A percentile compares a stretch with the other conserved stretches of the same genome.
These are phyloP conservation scores for Leptonema lineaticorne DNA, from an alignment of 1,140 invertebrate species.

Conservation along the genomic window DNA sequence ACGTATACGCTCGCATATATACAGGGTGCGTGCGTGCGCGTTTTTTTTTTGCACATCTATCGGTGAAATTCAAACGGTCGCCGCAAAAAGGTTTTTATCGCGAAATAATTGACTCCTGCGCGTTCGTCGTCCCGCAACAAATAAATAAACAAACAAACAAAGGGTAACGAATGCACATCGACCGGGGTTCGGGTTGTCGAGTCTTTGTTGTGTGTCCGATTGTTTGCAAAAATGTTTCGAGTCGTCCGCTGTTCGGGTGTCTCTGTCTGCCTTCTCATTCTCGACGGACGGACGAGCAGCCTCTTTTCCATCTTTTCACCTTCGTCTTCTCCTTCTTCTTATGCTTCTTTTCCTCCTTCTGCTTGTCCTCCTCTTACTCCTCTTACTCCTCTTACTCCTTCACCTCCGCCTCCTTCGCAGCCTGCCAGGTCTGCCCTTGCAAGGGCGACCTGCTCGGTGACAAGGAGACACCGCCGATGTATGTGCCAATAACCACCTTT, in stretches of 20 bases:
- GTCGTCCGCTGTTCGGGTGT: slow-evolving; percentile 31
- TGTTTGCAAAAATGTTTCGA: slow-evolving; percentile 38
- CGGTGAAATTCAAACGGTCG: not conserved
- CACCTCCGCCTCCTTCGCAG: not conserved
- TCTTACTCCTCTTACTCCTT: not conserved
- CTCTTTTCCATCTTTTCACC: no score
- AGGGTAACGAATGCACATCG: not conserved
- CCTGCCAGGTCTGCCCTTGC: slow-evolving; percentile 19
- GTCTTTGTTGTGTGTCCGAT: slow-evolving; percentile 42
- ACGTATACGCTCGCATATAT: no score
- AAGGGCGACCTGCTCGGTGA: slow-evolving; percentile 26
- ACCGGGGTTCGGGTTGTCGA: slow-evolving; percentile 1
- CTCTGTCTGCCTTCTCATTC: no score
- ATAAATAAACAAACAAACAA: not conserved
- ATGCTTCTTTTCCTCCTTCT: not conserved
- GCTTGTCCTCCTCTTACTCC: not conserved
- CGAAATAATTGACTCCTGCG: slow-evolving; percentile 26
- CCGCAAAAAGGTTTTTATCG: slow-evolving; percentile 6
- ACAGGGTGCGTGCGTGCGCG: no score
- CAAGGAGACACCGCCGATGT: slow-evolving; percentile 21
- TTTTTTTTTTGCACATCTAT: not conserved
- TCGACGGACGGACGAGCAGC: no score
- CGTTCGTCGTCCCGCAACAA: not conserved
- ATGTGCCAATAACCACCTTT: slow-evolving; percentile 4
- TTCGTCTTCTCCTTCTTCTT: no score